These are phyloP conservation scores for Harpalus rufipes DNA, from an alignment of 2,888 invertebrate genomes.

Conservation along the genomic window DNA sequence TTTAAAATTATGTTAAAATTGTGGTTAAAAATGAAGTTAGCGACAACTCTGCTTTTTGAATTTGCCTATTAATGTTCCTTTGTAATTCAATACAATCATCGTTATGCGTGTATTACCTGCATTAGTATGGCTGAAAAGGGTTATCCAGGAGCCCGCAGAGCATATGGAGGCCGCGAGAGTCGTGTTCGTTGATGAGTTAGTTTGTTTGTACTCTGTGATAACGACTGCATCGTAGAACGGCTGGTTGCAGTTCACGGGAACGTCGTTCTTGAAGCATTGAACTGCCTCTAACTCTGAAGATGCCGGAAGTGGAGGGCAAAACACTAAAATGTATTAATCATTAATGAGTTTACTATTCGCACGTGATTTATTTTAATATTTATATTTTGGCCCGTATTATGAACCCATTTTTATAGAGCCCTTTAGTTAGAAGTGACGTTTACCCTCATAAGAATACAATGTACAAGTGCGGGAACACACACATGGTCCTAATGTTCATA, in stretches of 20 bases:
- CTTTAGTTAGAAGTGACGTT: no score
- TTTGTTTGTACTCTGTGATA: background rate
- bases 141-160: background rate
- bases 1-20: no score
- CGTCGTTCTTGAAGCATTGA: background rate
- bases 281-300: background rate
- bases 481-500: no score
- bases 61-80: no score
- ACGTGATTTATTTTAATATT: no score
- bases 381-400: no score
- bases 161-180: background rate
- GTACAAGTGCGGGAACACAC: no score
- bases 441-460: no score
- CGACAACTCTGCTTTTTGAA: no score
- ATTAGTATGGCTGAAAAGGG: background rate
- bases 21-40: no score
- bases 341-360: background rate
- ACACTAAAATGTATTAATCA: background rate
- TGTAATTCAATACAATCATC: no score
- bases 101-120: background rate
- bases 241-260: background rate
- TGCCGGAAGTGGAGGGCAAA: background rate
- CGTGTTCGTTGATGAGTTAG: background rate
- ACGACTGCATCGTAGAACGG: background rate
- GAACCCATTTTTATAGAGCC: no score